Evolutionary conservation across 2,797 vertebrate species (phyloP), one percentile per base, ranked within the genome.

Genomic region (Scolopax bukidnonensis): DNA sequence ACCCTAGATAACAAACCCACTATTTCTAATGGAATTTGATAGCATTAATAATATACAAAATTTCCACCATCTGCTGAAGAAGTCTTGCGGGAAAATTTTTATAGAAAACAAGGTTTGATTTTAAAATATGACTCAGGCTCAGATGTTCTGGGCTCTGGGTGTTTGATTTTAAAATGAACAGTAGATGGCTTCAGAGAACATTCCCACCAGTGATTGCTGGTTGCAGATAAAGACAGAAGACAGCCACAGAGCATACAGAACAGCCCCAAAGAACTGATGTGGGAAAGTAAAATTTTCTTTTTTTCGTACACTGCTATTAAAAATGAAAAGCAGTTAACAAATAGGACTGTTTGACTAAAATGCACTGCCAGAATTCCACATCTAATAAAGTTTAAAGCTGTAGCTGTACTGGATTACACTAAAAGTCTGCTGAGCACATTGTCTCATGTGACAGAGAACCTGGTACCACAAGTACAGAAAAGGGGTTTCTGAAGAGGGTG

Each of bases 21-120:
- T 61, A 91, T 96, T 95, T 97, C 89, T 97, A 97, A 97, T 94
- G 97, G 93, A 96, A 91, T 87, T 94, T 77, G 95, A 96, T 96
- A 74, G 87, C 93, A 96, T 97, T 97, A 98, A 98, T 98, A 98
- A 97, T 97, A 93, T 75, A 93, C 64, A 92, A 57, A 4, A 89
- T 96, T 97, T 93, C 93, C 30, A 96, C 97, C 95, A 96, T 97
- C 97, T 98, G 97, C 75, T 90, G 92, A 96, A 88, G 77, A 93
- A 95, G 36, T 93, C 74, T 97, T 96, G 86, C 80, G 91, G 91
- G 79, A 94, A 95, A 90, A 53, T 90, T 95, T 95, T 95, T 50
- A 59, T 12, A 89, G 95, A 97, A 89, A 95, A 92, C 61, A 87
- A 96, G 41, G 47, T 95, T 81, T 80, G 83, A 81, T 93, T 91